phyloP scores from a whole-genome alignment of 2,113 vertebrate species.

The Tor tambroides region DNA sequence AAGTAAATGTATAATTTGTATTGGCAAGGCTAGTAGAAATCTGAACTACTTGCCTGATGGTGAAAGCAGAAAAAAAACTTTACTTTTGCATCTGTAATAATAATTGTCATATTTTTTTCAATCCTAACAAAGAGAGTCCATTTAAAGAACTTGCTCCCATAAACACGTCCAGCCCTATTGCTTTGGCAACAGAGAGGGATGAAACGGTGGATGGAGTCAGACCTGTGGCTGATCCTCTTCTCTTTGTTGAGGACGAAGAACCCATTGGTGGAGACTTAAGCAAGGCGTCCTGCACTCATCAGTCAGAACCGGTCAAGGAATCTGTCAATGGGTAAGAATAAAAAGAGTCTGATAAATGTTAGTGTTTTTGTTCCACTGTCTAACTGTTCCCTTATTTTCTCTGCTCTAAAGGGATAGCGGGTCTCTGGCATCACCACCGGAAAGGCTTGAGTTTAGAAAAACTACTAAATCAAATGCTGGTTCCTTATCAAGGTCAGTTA shows the following conservation, averaged over 20 bases:
- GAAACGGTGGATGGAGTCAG: constrained; percentile 3
- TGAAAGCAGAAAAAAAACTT: too few relatives aligned
- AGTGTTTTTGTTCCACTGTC: not conserved
- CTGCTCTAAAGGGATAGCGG: constrained; percentile 22
- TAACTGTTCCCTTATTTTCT: not conserved
- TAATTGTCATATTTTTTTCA: not conserved
- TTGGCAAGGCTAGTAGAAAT: too few relatives aligned
- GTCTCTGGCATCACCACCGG: constrained; percentile 56
- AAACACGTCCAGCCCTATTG: constrained; percentile 73
- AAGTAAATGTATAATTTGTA: too few relatives aligned
- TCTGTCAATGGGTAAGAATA: not conserved
- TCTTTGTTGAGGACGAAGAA: constrained; percentile 61
- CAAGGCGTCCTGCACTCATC: constrained; percentile 14
- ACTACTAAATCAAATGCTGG: not conserved
- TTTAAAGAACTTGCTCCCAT: constrained; percentile 61
- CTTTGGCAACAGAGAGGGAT: constrained; percentile 3
- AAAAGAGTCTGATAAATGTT: not conserved
- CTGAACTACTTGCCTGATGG: too few relatives aligned
- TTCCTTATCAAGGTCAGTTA: constrained; percentile 26
- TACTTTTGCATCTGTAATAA: not conserved
- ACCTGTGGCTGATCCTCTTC: constrained; percentile 55
- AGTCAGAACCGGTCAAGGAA: constrained; percentile 40
- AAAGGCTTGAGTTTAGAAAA: constrained; percentile 50
- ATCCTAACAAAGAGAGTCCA: constrained; percentile 27
- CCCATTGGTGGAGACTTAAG: constrained; percentile 21